Evolutionary conservation across 2,888 invertebrate species (phyloP), one percentile per base, ranked within the genome.

Genomic region (Oxystoma pomonae): DNA sequence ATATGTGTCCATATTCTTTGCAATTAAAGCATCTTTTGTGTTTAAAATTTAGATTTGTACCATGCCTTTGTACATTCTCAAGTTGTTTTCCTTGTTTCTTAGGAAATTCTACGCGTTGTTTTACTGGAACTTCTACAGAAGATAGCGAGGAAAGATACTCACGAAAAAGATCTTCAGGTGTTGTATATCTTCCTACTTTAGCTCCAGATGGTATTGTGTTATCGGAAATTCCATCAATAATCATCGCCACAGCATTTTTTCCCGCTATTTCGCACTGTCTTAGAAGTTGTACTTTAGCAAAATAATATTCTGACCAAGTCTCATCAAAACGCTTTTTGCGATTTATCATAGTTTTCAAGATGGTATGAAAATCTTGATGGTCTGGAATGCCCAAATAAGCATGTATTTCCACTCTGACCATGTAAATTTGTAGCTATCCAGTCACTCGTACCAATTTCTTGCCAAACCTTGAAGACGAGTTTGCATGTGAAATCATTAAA

Each of bases 231-330:
- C n/a, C n/a, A n/a, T n/a, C n/a, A n/a, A n/a, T n/a, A n/a, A n/a
- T n/a, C n/a, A 68, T 65, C 1, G 67, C 66, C 12, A 68, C 65
- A 0, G 66, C 68, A 56, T 66, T 60, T 55, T 61, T 62, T 0
- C 63, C 68, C 18, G 52, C 20, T 51, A 69, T 66, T 17, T 58
- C 57, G 21, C 65, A 68, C 2, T 50, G 19, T 17, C 60, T n/a
- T 17, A 67, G 57, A 2, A 62, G 52, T 50, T 64, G 59, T 53
- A 64, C 50, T 53, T 67, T 66, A 16, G 52, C 60, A 60, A 67
- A 66, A 51, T n/a, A n/a, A n/a, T n/a, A n/a, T n/a, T n/a, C n/a
- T n/a, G n/a, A n/a, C n/a, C n/a, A n/a, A n/a, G n/a, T n/a, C n/a
- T 50, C 50, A 9, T 50, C 50, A 12, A n/a, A n/a, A 50, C n/a